Percentiles rank a stretch among this genome's conserved stretches.
Evolutionary conservation across 2,888 invertebrate genomes (phyloP).

Genomic region (Plebejus melissa): DNA sequence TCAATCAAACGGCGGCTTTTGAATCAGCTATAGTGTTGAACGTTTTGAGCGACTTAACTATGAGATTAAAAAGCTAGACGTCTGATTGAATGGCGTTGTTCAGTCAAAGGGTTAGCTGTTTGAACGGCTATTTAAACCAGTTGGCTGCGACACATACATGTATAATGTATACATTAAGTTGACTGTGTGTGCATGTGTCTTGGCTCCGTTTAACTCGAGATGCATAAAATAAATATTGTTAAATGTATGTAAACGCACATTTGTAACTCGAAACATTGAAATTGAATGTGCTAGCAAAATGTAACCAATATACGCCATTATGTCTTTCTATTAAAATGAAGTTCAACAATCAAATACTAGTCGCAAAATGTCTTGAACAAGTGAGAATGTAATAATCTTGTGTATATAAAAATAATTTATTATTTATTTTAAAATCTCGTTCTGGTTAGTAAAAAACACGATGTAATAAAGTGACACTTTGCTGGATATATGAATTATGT

Average conservation of each 20-base stretch:
- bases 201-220: background rate
- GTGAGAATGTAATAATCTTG: background rate
- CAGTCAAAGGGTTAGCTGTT: too few relatives aligned
- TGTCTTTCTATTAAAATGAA: background rate
- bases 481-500: background rate
- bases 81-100: too few relatives aligned
- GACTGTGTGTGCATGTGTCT: conserved; percentile 8
- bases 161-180: conserved; percentile 39
- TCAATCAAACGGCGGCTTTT: too few relatives aligned
- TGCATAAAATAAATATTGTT: background rate
- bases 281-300: background rate
- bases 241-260: background rate
- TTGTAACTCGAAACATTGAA: background rate
- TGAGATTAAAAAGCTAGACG: too few relatives aligned
- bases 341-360: background rate
- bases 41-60: too few relatives aligned
- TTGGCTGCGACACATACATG: conserved; percentile 25
- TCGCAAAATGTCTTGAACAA: background rate
- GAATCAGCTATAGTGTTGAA: too few relatives aligned
- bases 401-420: background rate
- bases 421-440: background rate
- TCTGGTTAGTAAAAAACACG: background rate
- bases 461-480: background rate
- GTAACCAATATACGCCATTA: background rate
- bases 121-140: too few relatives aligned